These are phyloP conservation scores for Chironomus striatipennis DNA, from an alignment of 1,140 invertebrate species.

Conservation along the genomic window DNA sequence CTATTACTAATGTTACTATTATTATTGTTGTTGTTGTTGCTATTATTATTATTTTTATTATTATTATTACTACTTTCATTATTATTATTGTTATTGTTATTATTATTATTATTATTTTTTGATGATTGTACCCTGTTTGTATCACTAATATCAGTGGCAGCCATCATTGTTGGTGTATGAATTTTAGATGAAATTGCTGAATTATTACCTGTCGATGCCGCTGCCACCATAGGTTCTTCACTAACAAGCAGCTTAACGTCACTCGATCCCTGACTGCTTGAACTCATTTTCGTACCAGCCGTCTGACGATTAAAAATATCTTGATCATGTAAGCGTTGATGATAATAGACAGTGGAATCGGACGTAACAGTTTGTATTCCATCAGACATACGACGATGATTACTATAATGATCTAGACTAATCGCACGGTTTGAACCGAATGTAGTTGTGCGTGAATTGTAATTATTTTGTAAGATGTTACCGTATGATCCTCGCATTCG, in stretches of 20 bases:
- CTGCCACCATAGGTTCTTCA: background rate
- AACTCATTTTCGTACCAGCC: background rate
- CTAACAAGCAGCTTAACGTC: background rate
- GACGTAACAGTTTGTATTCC: constrained; percentile 39
- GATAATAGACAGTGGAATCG: constrained; percentile 39
- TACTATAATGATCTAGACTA: constrained; percentile 39
- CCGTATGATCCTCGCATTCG: constrained; percentile 39
- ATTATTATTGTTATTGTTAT: constrained; percentile 30
- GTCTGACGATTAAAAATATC: constrained; percentile 28
- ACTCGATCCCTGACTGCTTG: background rate
- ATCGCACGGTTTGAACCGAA: constrained; percentile 39
- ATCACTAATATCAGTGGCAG: constrained; percentile 19
- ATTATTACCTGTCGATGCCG: background rate
- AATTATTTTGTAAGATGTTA: constrained; percentile 36
- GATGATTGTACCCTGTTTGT: constrained; percentile 28
- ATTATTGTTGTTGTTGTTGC: constrained; percentile 29
- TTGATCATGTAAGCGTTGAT: constrained; percentile 34
- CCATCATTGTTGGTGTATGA: background rate
- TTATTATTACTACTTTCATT: constrained; percentile 18
- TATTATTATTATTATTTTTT: constrained; percentile 31
- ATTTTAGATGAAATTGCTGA: background rate
- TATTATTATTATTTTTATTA: constrained; percentile 31
- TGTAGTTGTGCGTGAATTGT: constrained; percentile 37
- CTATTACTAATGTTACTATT: constrained; percentile 24
- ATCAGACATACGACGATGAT: constrained; percentile 38